A percentile compares a stretch with the other conserved stretches of the same genome.
Evolutionary conservation across 2,113 vertebrate species (phyloP).

Genomic region (Cyphomyrus discorhynchus): DNA sequence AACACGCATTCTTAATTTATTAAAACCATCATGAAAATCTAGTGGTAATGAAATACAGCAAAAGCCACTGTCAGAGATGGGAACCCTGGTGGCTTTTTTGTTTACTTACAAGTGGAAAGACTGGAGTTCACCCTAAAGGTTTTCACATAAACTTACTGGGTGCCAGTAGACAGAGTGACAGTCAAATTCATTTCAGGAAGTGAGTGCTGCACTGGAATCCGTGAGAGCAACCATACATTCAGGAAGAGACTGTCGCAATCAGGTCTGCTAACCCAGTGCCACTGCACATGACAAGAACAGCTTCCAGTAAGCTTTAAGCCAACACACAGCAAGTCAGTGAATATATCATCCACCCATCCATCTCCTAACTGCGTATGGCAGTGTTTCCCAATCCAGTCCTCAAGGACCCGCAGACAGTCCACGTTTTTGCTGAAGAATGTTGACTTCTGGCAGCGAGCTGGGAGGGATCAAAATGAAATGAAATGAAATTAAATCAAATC

Average conservation of each 20-base stretch:
- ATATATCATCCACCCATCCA: background rate
- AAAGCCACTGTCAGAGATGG: background rate
- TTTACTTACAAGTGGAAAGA: background rate
- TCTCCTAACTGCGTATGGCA: background rate
- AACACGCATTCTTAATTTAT: background rate
- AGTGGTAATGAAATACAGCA: background rate
- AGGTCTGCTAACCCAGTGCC: background rate
- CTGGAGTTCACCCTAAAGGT: background rate
- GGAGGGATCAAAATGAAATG: background rate
- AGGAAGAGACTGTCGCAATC: background rate
- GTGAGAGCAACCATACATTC: background rate
- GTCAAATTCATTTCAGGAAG: background rate
- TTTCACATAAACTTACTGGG: background rate
- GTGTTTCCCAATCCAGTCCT: background rate
- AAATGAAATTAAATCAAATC: background rate
- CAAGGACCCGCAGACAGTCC: background rate
- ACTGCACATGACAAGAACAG: background rate
- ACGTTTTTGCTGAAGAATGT: background rate
- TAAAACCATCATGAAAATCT: background rate
- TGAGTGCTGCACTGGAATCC: background rate
- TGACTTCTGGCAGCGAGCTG: background rate
- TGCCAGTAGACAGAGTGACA: background rate
- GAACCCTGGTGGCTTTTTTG: background rate
- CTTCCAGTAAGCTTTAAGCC: background rate
- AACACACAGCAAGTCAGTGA: background rate